Evolutionary conservation across 2,113 vertebrate genomes (phyloP).

Genomic region (Microcebus murinus): DNA sequence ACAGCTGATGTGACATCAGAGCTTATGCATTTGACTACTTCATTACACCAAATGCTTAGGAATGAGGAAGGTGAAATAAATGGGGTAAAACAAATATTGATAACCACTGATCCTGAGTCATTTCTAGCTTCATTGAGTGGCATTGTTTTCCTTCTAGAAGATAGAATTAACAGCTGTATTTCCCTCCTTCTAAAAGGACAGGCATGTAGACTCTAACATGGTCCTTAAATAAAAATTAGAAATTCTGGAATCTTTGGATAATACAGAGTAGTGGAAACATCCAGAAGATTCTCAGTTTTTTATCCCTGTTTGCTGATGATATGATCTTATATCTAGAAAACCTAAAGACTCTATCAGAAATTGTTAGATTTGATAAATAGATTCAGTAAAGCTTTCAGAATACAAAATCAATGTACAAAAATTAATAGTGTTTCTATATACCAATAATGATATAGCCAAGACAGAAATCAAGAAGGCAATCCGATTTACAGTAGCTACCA

Average conservation of each 20-base stretch:
- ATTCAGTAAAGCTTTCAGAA: no score
- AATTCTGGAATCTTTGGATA: slow-evolving; percentile 31
- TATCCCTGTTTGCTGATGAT: no score
- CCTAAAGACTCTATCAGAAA: no score
- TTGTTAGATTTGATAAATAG: no score
- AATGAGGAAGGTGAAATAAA: background rate
- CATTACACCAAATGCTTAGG: background rate
- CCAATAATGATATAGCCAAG: no score
- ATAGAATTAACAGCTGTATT: background rate
- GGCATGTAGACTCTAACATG: background rate
- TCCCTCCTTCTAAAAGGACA: background rate
- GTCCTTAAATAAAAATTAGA: slow-evolving; percentile 25
- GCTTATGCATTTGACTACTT: background rate
- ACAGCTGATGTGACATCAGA: background rate
- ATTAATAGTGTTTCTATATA: no score
- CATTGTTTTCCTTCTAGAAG: background rate
- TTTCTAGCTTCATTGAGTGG: background rate
- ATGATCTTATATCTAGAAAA: no score
- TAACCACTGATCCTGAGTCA: background rate
- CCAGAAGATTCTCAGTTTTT: slow-evolving; percentile 36
- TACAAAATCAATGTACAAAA: no score
- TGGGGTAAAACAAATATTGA: background rate
- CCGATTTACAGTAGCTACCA: no score
- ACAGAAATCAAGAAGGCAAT: no score
- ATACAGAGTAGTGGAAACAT: background rate